Conservation (phyloP, 2,113 vertebrate genomes). For the Gobius niger region DNA sequence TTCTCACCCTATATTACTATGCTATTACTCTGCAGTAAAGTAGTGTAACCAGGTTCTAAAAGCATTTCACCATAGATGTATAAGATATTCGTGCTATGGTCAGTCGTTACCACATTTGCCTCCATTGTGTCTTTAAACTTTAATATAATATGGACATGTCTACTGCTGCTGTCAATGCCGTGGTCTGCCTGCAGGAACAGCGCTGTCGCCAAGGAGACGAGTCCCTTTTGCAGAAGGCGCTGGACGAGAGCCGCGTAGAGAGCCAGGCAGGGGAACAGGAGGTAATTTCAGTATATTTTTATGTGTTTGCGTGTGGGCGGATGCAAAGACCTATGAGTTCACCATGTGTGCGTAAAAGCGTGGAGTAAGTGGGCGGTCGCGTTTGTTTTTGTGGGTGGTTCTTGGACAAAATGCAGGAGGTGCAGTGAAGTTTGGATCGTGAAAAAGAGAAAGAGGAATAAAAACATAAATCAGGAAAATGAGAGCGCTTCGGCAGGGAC, state of each 20-base stretch:
- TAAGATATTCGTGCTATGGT: too few species aligned
- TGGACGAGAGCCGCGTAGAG: conserved; percentile 72
- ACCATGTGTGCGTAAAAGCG: conserved; percentile 21
- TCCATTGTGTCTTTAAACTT: neutral
- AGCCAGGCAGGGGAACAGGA: conserved; percentile 74
- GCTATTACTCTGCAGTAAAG: too few species aligned
- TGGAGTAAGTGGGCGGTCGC: conserved; percentile 22
- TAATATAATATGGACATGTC: neutral
- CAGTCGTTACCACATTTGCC: too few species aligned
- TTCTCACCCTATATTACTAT: too few species aligned
- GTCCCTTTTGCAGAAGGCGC: conserved; percentile 74
- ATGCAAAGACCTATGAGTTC: conserved; percentile 12
- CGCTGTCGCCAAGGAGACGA: conserved; percentile 83
- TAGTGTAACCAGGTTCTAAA: too few species aligned
- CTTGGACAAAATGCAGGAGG: conserved; percentile 41
- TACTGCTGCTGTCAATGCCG: conserved; percentile 42
- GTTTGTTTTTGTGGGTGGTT: conserved; percentile 36
- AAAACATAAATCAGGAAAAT: conserved; percentile 36
- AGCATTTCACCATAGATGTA: too few species aligned
- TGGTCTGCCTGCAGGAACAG: conserved; percentile 80
- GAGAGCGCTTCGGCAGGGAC: conserved; percentile 14
- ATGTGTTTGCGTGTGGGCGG: conserved; percentile 35
- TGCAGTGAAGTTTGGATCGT: conserved; percentile 24
- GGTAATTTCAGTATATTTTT: conserved; percentile 62
- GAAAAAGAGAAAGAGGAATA: conserved; percentile 13